Conservation (phyloP, 2,888 invertebrate species). For the Clunio marinus region DNA sequence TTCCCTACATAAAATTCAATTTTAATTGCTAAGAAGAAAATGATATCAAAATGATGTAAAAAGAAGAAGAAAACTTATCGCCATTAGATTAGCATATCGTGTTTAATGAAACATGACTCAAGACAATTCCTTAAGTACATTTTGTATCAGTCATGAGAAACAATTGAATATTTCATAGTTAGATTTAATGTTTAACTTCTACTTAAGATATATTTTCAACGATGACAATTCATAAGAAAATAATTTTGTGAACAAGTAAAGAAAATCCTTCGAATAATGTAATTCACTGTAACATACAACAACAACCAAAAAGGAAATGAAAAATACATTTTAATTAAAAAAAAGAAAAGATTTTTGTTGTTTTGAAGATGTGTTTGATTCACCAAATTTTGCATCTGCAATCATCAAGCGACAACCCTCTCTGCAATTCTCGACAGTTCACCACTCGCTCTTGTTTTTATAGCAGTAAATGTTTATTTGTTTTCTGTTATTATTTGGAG, state of each 20-base stretch:
- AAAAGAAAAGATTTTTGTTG: not conserved
- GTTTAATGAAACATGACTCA: not conserved
- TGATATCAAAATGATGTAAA: slow-evolving; percentile 16
- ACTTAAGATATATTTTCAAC: not conserved
- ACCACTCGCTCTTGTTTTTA: not conserved
- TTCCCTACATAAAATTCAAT: slow-evolving; percentile 36
- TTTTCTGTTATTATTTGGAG: slow-evolving; percentile 1
- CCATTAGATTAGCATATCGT: slow-evolving; percentile 30
- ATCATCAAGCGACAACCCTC: not conserved
- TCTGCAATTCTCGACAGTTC: not conserved
- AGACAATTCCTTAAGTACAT: not conserved
- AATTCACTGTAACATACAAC: not conserved
- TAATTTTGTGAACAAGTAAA: not conserved
- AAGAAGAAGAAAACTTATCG: slow-evolving; percentile 1
- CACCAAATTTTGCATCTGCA: not conserved
- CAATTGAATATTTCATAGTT: slow-evolving; percentile 10
- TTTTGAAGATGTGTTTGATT: not conserved
- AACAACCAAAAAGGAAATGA: not conserved
- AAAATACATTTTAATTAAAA: slow-evolving; percentile 17
- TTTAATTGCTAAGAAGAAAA: slow-evolving; percentile 7
- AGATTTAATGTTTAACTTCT: slow-evolving; percentile 3
- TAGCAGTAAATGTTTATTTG: slow-evolving; percentile 13
- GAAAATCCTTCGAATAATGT: not conserved
- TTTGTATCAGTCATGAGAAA: not conserved
- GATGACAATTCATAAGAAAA: not conserved